Conservation (phyloP, 2,113 vertebrate genomes). For the Sisor rabdophorus region DNA sequence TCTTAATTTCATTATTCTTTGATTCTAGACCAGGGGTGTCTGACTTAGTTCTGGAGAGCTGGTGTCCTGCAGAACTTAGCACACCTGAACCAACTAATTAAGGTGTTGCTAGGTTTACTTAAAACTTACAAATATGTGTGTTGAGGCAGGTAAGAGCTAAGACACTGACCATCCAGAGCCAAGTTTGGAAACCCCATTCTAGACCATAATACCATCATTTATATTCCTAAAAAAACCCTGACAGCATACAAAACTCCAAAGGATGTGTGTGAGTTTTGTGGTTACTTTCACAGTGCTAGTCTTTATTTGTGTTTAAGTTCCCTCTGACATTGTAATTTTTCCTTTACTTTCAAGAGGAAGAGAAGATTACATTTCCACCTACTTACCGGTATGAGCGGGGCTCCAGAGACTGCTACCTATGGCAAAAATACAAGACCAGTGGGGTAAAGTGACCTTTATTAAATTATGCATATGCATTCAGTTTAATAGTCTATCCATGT, state of each 20-base stretch:
- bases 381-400: slow-evolving; percentile 84
- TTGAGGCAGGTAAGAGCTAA: no score
- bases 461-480: neutral
- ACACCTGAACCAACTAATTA: no score
- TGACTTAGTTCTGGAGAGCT: no score
- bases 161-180: no score
- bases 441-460: slow-evolving; percentile 69
- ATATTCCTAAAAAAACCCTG: neutral
- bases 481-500: neutral
- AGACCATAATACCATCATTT: no score
- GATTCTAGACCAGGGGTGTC: no score
- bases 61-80: no score
- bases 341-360: slow-evolving; percentile 70
- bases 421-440: slow-evolving; percentile 85
- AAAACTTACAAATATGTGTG: no score
- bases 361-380: slow-evolving; percentile 83
- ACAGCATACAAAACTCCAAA: neutral
- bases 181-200: no score
- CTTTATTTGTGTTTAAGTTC: neutral
- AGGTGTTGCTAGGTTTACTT: no score
- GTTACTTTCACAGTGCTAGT: neutral
- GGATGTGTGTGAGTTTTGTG: neutral
- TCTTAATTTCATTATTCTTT: neutral
- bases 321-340: slow-evolving; percentile 2
- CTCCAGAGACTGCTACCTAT: slow-evolving; percentile 78